Evolutionary conservation across 2,113 vertebrate species (phyloP), one percentile per base, ranked within the genome.

Genomic region (Scartelaos histophorus): DNA sequence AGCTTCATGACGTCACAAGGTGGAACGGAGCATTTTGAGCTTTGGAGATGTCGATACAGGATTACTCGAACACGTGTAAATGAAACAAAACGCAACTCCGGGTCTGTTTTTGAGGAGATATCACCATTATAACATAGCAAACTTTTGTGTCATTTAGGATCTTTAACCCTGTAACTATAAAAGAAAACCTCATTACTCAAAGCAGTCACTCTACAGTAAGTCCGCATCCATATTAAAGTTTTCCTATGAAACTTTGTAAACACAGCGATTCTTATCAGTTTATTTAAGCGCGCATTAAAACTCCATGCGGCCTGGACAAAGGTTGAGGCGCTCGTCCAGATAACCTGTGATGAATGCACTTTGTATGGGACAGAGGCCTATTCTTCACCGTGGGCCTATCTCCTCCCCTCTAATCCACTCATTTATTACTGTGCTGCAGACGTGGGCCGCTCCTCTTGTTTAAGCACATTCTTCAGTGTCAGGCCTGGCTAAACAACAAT

Each of bases 251-350:
- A 64, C 61, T 66, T 47, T 47, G 65, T 16, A 16, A 66, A 45
- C 38, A 66, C 34, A 17, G 6, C 35, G 64, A 46, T 66, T 47
- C 24, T 66, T 24, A 66, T 66, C 35, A 60, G 17, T 35, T 9
- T 19, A 62, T 68, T 16, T 75, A 29, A 5, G 12, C 54, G 13
- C 61, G 53, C 29, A 10, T 78, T 43, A 67, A 61, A 51, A 69
- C 57, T 65, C 72, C 62, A 61, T 58, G 72, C 25, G 49, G 51
- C 66, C 62, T 66, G 75, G 79, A 78, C 76, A 74, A 9, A 24
- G n/a, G 49, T 21, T 29, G 70, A 60, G 67, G 19, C 58, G 25
- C 46, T 17, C 57, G 45, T 71, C 22, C 9, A 75, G 71, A 77
- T 72, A 57, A 73, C n/a, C 38, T 34, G 17, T 78, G 64, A 74